Percentiles rank a stretch among this genome's conserved stretches.
These are phyloP conservation scores for Melolontha melolontha DNA, from an alignment of 2,888 invertebrate genomes.

Conservation along the genomic window DNA sequence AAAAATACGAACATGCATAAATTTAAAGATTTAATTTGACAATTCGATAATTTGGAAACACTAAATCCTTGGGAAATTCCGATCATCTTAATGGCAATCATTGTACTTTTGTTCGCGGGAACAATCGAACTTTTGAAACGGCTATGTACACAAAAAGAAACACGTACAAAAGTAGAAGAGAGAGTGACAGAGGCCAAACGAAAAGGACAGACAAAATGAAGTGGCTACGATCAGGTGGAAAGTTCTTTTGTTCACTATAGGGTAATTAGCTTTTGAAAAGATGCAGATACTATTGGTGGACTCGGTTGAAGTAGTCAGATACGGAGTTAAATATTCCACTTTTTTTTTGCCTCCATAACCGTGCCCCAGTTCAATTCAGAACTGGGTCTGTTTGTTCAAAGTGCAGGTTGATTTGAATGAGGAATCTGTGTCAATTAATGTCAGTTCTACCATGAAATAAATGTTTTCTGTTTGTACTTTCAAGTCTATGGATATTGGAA, in stretches of 20 bases:
- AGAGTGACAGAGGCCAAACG: too few species aligned
- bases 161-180: too few species aligned
- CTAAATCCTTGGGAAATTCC: neutral
- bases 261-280: constrained; percentile 25
- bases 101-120: constrained; percentile 6
- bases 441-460: too few species aligned
- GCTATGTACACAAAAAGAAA: neutral
- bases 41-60: neutral
- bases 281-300: neutral
- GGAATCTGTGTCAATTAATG: too few species aligned
- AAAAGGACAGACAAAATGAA: too few species aligned
- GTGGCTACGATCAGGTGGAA: constrained; percentile 1
- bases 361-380: too few species aligned
- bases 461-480: too few species aligned
- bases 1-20: too few species aligned
- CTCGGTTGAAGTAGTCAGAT: constrained; percentile 1
- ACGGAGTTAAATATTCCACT: neutral
- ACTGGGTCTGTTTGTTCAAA: too few species aligned
- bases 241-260: constrained; percentile 4
- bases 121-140: constrained; percentile 13
- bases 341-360: neutral
- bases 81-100: neutral
- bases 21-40: neutral
- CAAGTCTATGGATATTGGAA: too few species aligned
- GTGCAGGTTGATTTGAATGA: too few species aligned